Evolutionary conservation across 1,140 invertebrate genomes (phyloP), one percentile per base, ranked within the genome.

Genomic region (Aleiodes sp.): DNA sequence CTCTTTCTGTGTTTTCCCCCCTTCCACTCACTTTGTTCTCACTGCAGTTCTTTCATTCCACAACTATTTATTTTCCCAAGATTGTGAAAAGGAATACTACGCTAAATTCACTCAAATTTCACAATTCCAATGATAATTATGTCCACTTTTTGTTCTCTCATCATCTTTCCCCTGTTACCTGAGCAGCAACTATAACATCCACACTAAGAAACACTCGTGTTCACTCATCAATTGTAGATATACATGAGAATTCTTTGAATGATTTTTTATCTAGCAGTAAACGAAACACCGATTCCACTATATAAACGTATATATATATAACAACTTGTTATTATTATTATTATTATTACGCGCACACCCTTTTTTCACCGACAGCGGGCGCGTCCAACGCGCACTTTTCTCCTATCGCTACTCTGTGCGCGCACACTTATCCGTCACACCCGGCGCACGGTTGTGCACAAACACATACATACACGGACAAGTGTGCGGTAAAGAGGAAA

Each of bases 361-460:
- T 59, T 59, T 70, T 71, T 71, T 71, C 46, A 66, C 59, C 29
- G 59, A 67, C 70, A 70, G 65, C 64, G 28, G 56, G 59, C 65
- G 64, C 65, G 65, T 67, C 64, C 64, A 24, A 9, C 56, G 68
- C 52, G 46, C 24, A 52, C 62, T 65, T 35, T 60, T 43, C 62
- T 31, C 28, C 57, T 59, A 43, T 62, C 28, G 24, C 14, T 24
- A 43, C 19, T 37, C n/a, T 29, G 35, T 63, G 19, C 62, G 68
- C 69, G 62, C 68, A 70, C 68, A 70, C 52, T 68, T 68, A 68
- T 46, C 60, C 59, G 66, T 68, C 37, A 33, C 56, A 68, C 66
- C 57, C 66, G 66, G 66, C 66, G 67, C 67, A 69, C 43, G 41
- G 21, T 60, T 57, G 29, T 61, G 35, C 26, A 68, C 35, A 60